A percentile compares a stretch with the other conserved stretches of the same genome.
These are phyloP conservation scores for Drosophila setifemur DNA, from an alignment of 1,140 invertebrate species.

Conservation along the genomic window DNA sequence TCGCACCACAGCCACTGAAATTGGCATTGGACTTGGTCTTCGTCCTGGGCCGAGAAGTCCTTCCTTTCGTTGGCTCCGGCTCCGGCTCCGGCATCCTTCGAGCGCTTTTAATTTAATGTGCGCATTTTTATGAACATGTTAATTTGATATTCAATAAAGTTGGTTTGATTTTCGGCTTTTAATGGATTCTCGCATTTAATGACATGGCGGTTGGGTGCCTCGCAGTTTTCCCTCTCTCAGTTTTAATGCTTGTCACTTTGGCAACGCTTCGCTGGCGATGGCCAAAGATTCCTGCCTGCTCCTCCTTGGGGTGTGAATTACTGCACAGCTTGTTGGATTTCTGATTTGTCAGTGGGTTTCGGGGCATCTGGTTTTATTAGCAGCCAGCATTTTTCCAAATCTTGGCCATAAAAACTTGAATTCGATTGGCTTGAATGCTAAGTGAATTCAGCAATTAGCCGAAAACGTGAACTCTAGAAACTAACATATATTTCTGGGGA, in stretches of 20 bases:
- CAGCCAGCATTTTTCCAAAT: neutral
- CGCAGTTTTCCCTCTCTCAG: slow-evolving; percentile 13
- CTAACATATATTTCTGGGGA: neutral
- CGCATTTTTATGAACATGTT: slow-evolving; percentile 81
- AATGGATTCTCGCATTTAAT: slow-evolving; percentile 77
- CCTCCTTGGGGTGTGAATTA: slow-evolving; percentile 43
- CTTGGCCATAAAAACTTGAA: neutral
- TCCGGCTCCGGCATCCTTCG: neutral
- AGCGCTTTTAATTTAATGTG: slow-evolving; percentile 75
- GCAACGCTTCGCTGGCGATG: slow-evolving; percentile 60
- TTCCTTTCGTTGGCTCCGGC: neutral
- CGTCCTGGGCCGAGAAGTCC: slow-evolving; percentile 2
- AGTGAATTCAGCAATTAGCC: slow-evolving; percentile 33
- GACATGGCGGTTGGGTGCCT: slow-evolving; percentile 49
- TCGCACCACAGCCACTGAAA: slow-evolving; percentile 46
- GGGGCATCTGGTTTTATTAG: neutral
- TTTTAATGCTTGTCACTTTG: slow-evolving; percentile 39
- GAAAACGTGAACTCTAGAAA: slow-evolving; percentile 7
- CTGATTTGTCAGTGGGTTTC: slow-evolving; percentile 52
- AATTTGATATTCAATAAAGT: slow-evolving; percentile 82
- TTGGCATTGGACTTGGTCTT: slow-evolving; percentile 38
- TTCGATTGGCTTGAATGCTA: neutral
- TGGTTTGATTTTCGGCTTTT: slow-evolving; percentile 80
- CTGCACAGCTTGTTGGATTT: slow-evolving; percentile 70
- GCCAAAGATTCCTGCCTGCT: slow-evolving; percentile 10